Evolutionary conservation across 2,797 vertebrate species (phyloP), one percentile per base, ranked within the genome.

Genomic region (Alfaro cultratus): DNA sequence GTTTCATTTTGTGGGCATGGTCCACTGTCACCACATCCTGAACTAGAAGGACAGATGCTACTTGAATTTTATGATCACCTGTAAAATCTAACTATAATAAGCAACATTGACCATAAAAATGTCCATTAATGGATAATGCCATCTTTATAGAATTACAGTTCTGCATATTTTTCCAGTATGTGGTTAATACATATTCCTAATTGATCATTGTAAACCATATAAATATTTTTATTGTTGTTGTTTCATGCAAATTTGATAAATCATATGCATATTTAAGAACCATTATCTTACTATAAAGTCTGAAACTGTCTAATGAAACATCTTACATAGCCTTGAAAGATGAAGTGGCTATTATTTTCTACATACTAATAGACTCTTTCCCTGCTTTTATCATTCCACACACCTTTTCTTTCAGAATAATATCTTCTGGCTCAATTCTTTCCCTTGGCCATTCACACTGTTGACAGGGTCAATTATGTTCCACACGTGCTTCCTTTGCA

Each of bases 361-460:
- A 41, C 62, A 36, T 6, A 70, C 67, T 70, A 43, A 43, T 43
- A n/a, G 67, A 15, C 67, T 70, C 5, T 39, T n/a, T 23, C 39
- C 12, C 67, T 13, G 39, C 11, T 70, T 70, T 70, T 43, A 43
- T 43, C 21, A 43, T 70, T 43, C 39, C 6, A 26, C 39, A 43
- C 67, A 70, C 23, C 64, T 68, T 68, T 68, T 39, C 23, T 43
- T 57, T 29, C 39, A 18, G 71, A 64, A 57, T 45, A 62, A 21
- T 70, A 75, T 0, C 57, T 78, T 76, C 13, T 74, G 73, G 77
- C 76, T 81, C 76, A 67, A 11, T 80, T 1, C 0, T 73, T 84
- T 72, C 23, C 15, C 26, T 39, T 46, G 51, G 68, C 77, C 79
- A 79, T 72, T 81, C 73, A 77, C 83, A 84, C 55, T 73, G 82